Conservation (phyloP, 2,888 invertebrate species). For the Synergus gifuensis region DNA sequence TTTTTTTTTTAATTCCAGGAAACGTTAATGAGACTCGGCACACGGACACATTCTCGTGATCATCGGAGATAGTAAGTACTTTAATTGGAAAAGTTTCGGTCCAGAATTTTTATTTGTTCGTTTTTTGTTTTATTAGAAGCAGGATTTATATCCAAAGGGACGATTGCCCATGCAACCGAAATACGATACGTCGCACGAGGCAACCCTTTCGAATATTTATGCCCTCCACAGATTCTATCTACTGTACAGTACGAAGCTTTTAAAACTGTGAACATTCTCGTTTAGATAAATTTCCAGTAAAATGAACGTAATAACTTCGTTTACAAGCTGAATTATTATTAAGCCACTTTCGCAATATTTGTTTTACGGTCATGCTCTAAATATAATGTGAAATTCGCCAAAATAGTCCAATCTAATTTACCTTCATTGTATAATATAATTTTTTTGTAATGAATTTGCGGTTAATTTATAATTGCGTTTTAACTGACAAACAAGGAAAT, state of each 20-base stretch:
- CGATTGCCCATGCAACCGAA: slow-evolving; percentile 23
- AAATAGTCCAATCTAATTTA: no score
- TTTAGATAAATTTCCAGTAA: slow-evolving; percentile 30
- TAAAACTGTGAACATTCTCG: slow-evolving; percentile 37
- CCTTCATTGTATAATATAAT: no score
- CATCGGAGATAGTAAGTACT: slow-evolving; percentile 67
- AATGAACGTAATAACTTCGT: slow-evolving; percentile 11
- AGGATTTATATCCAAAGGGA: slow-evolving; percentile 32
- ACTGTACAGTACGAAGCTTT: slow-evolving; percentile 13
- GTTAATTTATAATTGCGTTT: no score
- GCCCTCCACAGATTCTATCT: slow-evolving; percentile 41
- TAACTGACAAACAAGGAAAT: background rate
- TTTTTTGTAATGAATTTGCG: no score
- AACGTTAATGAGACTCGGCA: slow-evolving; percentile 63
- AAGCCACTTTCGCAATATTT: background rate
- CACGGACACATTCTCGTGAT: slow-evolving; percentile 63
- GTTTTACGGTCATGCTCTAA: background rate
- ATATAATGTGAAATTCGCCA: no score
- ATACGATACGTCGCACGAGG: slow-evolving; percentile 35
- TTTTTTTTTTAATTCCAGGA: slow-evolving; percentile 44
- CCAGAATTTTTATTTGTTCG: slow-evolving; percentile 34
- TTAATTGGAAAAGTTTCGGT: slow-evolving; percentile 70
- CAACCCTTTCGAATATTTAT: slow-evolving; percentile 40
- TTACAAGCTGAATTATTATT: background rate
- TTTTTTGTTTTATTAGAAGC: slow-evolving; percentile 41